Evolutionary conservation across 1,140 invertebrate species (phyloP), one percentile per base, ranked within the genome.

Genomic region (Atopsyche davidsoni): DNA sequence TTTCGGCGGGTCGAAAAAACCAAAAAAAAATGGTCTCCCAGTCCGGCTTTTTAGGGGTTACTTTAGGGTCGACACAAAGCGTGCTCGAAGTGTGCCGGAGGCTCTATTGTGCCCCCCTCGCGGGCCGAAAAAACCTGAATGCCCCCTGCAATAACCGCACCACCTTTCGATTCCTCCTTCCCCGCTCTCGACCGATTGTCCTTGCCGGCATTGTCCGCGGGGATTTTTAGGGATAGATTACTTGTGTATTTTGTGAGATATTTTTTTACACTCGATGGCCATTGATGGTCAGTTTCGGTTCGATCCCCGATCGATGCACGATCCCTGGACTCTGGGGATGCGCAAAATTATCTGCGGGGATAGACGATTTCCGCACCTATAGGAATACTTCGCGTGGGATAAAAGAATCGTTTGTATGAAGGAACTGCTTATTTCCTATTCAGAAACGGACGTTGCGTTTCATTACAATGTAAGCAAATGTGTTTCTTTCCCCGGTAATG

Each of bases 221-320:
- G 48, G 36, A 53, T 53, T 57, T 57, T 51, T 48, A 31, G 55
- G 54, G 41, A 50, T 53, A 53, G 50, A 53, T 57, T 57, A 57
- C 50, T 53, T 39, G 13, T 52, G 45, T 52, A 48, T 51, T 24
- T 42, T 40, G 31, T 56, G 13, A 35, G 38, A 32, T 24, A 34
- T 51, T 52, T 46, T 56, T 43, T 51, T 25, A 14, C 13, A 34
- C 42, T 53, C 51, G 51, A 57, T 57, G 51, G 51, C 55, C 51
- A 57, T 57, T 49, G 50, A 53, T 50, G 55, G 55, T 57, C 55
- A 57, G 55, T 57, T 57, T 53, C n/a, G n/a, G n/a, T 51, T 43
- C 48, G 45, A 45, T 25, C 21, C 35, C 18, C 18, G 23, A 31
- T 34, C 40, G 23, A 38, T 13, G 14, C 13, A 10, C 34, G 7